A percentile compares a stretch with the other conserved stretches of the same genome.
Conservation (phyloP, 2,113 vertebrate species). For the Rhagologus leucostigma region DNA sequence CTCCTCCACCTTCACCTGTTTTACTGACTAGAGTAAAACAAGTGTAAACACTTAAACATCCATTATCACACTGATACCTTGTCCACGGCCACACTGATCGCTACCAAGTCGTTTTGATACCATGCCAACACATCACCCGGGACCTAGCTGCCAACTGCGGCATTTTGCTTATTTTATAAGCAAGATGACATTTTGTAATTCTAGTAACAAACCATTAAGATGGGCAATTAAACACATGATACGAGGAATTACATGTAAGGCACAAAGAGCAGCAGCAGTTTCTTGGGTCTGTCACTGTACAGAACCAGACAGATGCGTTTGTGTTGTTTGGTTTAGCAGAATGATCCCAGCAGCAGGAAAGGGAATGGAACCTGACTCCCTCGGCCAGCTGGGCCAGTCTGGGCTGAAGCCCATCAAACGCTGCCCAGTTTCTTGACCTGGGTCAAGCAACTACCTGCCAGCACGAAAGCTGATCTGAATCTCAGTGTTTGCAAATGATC, state of each 20-base stretch:
- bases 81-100: fast-evolving
- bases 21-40: neutral
- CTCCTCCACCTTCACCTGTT: fast-evolving
- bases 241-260: neutral
- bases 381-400: neutral
- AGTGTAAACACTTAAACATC: neutral
- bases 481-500: neutral
- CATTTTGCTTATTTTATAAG: neutral
- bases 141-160: neutral
- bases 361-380: neutral
- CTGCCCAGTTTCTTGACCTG: neutral
- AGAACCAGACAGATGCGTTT: neutral
- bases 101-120: fast-evolving
- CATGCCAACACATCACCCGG: neutral
- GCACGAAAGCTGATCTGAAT: neutral
- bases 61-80: neutral
- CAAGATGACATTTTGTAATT: neutral
- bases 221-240: neutral
- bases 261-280: neutral
- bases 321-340: neutral
- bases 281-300: neutral
- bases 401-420: neutral
- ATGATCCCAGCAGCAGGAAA: neutral
- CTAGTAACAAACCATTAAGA: neutral
- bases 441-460: neutral